These are phyloP conservation scores for Pterocles burchelli DNA, from an alignment of 2,113 vertebrate genomes.

Conservation along the genomic window DNA sequence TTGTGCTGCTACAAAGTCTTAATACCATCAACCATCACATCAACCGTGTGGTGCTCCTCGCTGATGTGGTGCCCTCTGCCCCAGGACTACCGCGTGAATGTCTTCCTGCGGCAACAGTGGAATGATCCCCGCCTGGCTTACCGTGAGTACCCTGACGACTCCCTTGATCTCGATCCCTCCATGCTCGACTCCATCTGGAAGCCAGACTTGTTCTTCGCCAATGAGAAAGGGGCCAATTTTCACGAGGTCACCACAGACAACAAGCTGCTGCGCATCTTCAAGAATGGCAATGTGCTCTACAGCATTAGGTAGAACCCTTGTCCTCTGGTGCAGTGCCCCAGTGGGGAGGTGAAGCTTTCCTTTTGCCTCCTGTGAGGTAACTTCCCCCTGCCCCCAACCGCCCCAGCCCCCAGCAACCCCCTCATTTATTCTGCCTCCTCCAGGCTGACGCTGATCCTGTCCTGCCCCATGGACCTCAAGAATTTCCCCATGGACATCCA, in stretches of 20 bases:
- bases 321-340: background rate
- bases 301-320: conserved; percentile 84
- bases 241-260: conserved; percentile 94
- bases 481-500: conserved; percentile 98
- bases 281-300: conserved; percentile 92
- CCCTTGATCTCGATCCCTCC: conserved; percentile 90
- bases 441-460: conserved; percentile 91
- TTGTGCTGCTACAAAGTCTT: background rate
- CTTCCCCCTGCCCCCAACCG: background rate
- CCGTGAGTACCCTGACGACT: conserved; percentile 89
- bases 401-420: background rate
- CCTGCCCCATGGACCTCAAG: conserved; percentile 96
- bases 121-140: conserved; percentile 92
- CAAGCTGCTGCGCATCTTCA: conserved; percentile 93
- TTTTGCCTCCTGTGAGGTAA: fast-evolving
- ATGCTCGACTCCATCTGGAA: conserved; percentile 97
- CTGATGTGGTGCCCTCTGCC: background rate
- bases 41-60: fast-evolving
- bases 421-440: conserved; percentile 51
- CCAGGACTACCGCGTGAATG: conserved; percentile 91
- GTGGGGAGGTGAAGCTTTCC: background rate
- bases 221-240: conserved; percentile 93
- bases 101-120: conserved; percentile 93
- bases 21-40: background rate
- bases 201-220: conserved; percentile 93